These are phyloP conservation scores for Aplodontia rufa DNA, from an alignment of 2,113 vertebrate species.

Conservation along the genomic window DNA sequence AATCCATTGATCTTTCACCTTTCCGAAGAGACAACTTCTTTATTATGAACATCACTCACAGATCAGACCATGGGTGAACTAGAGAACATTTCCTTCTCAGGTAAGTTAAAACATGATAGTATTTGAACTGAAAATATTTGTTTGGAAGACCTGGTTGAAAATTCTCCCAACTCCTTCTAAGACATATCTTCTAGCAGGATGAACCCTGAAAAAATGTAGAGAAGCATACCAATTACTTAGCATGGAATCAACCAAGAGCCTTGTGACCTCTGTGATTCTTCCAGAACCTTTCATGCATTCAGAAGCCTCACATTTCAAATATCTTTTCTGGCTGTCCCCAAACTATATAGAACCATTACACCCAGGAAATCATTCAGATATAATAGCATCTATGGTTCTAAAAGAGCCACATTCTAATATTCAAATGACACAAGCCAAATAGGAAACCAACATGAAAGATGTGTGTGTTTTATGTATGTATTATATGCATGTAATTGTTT, in stretches of 20 bases:
- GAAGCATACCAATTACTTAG: not conserved
- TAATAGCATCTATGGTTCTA: not conserved
- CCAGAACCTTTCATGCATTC: not conserved
- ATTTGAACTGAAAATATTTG: not conserved
- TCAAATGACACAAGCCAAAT: not conserved
- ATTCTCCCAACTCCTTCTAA: conserved; percentile 8
- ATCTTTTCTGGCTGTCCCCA: conserved; percentile 35
- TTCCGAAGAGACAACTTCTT: conserved; percentile 12
- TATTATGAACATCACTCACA: conserved; percentile 14
- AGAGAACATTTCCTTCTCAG: not conserved
- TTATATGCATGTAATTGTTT: not conserved
- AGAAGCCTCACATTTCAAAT: conserved; percentile 61
- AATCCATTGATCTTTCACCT: conserved; percentile 34
- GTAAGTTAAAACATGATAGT: not conserved
- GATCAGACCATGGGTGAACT: not conserved
- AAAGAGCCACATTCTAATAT: conserved; percentile 27
- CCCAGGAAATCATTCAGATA: conserved; percentile 39
- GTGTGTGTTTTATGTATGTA: not conserved
- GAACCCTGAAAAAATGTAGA: conserved; percentile 23
- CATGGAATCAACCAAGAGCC: conserved; percentile 49
- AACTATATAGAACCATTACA: conserved; percentile 58
- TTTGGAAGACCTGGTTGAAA: conserved; percentile 42
- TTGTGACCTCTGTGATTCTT: conserved; percentile 25
- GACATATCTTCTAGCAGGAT: conserved; percentile 17
- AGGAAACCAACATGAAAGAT: not conserved